A percentile compares a stretch with the other conserved stretches of the same genome.
Conservation (phyloP, 1,140 invertebrate genomes). For the Tetramorium simillimum region DNA sequence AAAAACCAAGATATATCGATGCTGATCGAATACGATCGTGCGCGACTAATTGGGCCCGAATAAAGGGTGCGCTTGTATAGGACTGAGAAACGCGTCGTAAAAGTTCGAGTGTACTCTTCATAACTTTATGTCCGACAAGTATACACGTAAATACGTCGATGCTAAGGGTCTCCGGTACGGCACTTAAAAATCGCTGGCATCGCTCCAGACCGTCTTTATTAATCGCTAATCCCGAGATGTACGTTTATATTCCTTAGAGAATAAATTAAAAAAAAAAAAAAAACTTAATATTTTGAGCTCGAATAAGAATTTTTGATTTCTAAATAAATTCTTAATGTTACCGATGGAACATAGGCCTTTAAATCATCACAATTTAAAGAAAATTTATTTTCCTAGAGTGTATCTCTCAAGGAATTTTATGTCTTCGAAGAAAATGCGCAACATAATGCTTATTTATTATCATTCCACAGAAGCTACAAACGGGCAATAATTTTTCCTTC, state of each 20-base stretch:
- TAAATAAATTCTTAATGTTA: background rate
- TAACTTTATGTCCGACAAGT: conserved; percentile 21
- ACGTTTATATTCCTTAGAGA: background rate
- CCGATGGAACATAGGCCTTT: background rate
- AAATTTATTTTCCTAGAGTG: background rate
- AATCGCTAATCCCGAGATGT: background rate
- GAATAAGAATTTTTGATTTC: background rate
- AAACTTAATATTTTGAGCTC: background rate
- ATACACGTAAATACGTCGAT: background rate
- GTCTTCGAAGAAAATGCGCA: background rate
- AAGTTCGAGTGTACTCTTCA: conserved; percentile 32
- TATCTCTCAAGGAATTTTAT: background rate
- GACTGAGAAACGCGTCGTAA: conserved; percentile 33
- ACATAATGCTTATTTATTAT: background rate
- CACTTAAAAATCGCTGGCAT: conserved; percentile 3
- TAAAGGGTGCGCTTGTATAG: conserved; percentile 1
- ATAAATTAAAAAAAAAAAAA: background rate
- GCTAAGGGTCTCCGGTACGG: background rate
- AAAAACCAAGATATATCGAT: conserved; percentile 35
- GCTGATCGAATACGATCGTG: conserved; percentile 16
- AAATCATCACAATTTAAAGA: background rate
- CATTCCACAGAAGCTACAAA: background rate
- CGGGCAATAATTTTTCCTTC: background rate
- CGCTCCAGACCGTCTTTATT: background rate
- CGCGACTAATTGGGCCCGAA: conserved; percentile 35